Base-by-base conservation (phyloP, 1,140 invertebrate genomes). In the Caenorhabditis remanei region DNA sequence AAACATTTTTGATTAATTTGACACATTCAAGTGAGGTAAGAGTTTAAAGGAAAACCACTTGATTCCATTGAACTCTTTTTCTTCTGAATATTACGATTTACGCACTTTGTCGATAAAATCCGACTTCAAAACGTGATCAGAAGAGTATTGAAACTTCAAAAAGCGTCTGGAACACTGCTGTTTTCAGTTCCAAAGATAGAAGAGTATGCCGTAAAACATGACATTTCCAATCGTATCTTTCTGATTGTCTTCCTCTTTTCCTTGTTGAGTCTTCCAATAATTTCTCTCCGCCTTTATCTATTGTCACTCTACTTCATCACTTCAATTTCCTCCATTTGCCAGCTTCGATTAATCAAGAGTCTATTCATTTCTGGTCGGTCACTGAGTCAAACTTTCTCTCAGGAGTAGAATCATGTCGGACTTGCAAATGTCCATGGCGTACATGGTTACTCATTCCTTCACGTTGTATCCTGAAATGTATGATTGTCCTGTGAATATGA, bases 361-460 rank as follows among this genome's bases (percentile, higher is more conserved):
- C 65, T 71, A 71, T 71, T 71, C 65, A 71, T 32, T 32, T 32
- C 32, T 32, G 32, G 32, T 32, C 32, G 32, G 32, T 32, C 32
- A 32, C 32, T 32, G 32, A 32, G 32, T 71, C 65, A 43, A 71
- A 46, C 53, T 50, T 43, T 79, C 19, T 21, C 46, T 19, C 40
- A 43, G 43, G 11, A 79, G 46, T 24, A 13, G 46, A 46, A 71
- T 50, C 4, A 79, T 79, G 71, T 50, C 43, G 4, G 46, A 79
- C 71, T 79, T 79, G 9, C 71, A 79, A 79, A 79, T 79, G 71
- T 79, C 71, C n/a, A 2, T 79, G 46, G 71, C 71, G 0, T 79
- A 79, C 21, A 50, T 50, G 43, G 7, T 79, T 4, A 50, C 71
- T 19, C 71, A 79, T 11, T 79, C 71, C 6, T 79, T 79, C 40